These are phyloP conservation scores for Lutjanus erythropterus DNA, from an alignment of 2,113 vertebrate species.

Conservation along the genomic window DNA sequence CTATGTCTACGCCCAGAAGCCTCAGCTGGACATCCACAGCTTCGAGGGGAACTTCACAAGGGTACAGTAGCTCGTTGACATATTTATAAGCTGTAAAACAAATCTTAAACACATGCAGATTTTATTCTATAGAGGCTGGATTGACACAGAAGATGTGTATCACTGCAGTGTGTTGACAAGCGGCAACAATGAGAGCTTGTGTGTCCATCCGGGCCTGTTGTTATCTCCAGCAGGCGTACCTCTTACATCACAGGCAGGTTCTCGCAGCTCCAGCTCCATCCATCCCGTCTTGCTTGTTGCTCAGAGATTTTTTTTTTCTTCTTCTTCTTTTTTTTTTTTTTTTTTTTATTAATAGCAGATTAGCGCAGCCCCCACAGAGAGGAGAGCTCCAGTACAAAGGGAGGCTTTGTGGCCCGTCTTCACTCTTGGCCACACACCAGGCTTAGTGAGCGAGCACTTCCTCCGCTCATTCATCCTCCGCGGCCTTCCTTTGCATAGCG, in stretches of 20 bases:
- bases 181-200: conserved; percentile 62
- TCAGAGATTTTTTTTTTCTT: conserved; percentile 67
- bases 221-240: conserved; percentile 59
- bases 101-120: conserved; percentile 56
- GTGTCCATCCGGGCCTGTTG: conserved; percentile 62
- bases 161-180: conserved; percentile 56
- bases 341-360: conserved; percentile 86
- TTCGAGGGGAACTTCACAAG: conserved; percentile 98
- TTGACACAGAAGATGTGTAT: conserved; percentile 62
- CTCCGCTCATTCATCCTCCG: conserved; percentile 85
- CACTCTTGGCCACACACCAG: conserved; percentile 87
- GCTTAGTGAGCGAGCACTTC: conserved; percentile 87
- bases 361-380: conserved; percentile 81
- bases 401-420: conserved; percentile 84
- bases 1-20: conserved; percentile 95
- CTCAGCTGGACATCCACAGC: conserved; percentile 97
- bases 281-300: conserved; percentile 68
- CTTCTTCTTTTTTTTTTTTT: conserved; percentile 41
- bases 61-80: conserved; percentile 85
- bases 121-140: conserved; percentile 25
- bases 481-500: conserved; percentile 81
- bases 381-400: conserved; percentile 81
- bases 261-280: conserved; percentile 55
- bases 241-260: conserved; percentile 74
- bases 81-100: conserved; percentile 54